Base-by-base conservation (phyloP, 2,113 vertebrate genomes). In the Neolamprologus fasciatus region DNA sequence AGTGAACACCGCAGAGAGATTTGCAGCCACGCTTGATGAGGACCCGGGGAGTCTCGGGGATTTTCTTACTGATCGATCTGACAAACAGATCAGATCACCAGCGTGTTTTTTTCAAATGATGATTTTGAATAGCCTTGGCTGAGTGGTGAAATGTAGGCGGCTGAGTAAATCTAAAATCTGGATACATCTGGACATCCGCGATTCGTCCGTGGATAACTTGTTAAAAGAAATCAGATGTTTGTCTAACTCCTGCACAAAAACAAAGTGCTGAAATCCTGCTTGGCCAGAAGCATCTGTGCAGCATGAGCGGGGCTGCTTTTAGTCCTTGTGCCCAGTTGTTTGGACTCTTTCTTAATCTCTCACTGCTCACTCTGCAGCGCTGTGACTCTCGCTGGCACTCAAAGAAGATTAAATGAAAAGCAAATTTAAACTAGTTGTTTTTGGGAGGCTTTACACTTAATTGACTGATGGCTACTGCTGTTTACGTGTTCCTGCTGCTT, bases 391-490 rank as follows among this genome's bases (percentile, higher is more conserved):
- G 9, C 66, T 86, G 84, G 66, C 85, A 87, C 78, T 86, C 73
- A 86, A 83, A 91, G 94, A 86, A 88, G 93, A 92, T 95, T 94
- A 95, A 93, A 90, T 94, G 87, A 89, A 89, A 90, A 83, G 88
- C 85, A 86, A 93, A 91, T 86, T 92, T 93, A 92, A 91, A 93
- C 86, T 87, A 90, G 90, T 94, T 94, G 93, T 90, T 95, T 94
- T 93, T 89, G 90, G 89, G 88, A 35, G 73, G 89, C 61, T 94
- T 93, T 87, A 86, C 85, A 19, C 81, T 93, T 95, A 95, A 96
- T 95, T 95, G 95, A 95, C 94, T 93, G 85, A 81, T 87, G 58
- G 85, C 80, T 92, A 40, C 82, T 86, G 90, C 89, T 90, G 94
- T 93, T 95, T 93, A 93, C 91, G 83, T 53, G 17, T 61, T 88